Evolutionary conservation across 2,113 vertebrate species (phyloP), one percentile per base, ranked within the genome.

Genomic region (Macroglossus sobrinus): DNA sequence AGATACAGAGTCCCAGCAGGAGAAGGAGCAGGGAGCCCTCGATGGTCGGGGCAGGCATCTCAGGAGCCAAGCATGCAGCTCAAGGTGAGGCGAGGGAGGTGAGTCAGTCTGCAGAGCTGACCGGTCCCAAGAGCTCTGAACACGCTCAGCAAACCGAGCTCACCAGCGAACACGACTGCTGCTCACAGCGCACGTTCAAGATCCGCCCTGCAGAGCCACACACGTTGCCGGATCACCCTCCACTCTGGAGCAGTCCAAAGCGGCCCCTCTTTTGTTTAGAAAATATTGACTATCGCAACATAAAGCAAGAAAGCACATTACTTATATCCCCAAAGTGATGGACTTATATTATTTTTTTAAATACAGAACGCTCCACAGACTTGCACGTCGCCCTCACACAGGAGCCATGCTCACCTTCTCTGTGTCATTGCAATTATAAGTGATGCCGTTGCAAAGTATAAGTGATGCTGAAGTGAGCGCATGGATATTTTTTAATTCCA

Each of bases 261-360:
- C 3, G 38, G 28, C 35, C 35, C 33, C 79, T 50, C 35, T 68
- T 80, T 72, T 14, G 59, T 10, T 75, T 59, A 79, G 66, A 53
- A 75, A 88, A 92, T 16, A 69, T 1, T n/a, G 64, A 81, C 11
- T 30, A 38, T 21, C 68, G 92, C 61, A 89, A 40, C 91, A 64
- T 22, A 85, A 59, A 57, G 59, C 59, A 63, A 55, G 5, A 57
- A 38, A 85, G 57, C 28, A 30, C 33, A 63, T 33, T 19, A 18
- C 28, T 43, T 43, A 38, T 8, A n/a, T 38, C 47, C 40, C 87
- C 5, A 24, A 50, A 82, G 78, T 21, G 19, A 84, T 0, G 14
- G 59, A 35, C 7, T 21, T 10, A 3, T 4, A 16, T 45, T 68
- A 19, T 43, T 33, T 50, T 66, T 47, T 50, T 15, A 50, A 47